Evolutionary conservation across 2,113 vertebrate species (phyloP), one percentile per base, ranked within the genome.

Genomic region (Lampris megalopsis): DNA sequence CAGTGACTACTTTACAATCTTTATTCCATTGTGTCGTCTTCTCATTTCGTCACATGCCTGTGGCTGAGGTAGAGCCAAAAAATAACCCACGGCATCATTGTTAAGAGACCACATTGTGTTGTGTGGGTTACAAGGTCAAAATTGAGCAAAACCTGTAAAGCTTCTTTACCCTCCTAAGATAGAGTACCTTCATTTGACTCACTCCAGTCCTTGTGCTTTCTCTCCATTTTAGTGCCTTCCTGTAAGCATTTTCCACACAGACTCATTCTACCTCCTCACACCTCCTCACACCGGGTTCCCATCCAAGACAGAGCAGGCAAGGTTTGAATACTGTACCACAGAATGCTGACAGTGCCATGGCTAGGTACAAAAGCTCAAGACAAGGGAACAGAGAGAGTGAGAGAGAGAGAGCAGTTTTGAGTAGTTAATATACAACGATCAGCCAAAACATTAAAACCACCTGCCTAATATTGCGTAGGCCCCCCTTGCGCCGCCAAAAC

Each of bases 141-240:
- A 77, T 80, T 80, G 75, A 86, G 84, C 60, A 85, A 70, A 82
- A 79, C 71, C 81, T 75, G 37, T 75, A 89, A 24, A 83, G 88
- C 78, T 82, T 77, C 79, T 59, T 47, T 85, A 87, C 75, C 81
- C 72, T 82, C 72, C 59, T 75, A 91, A 92, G 88, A 93, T 89
- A 78, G 85, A 93, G 85, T 81, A 75, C 88, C 91, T 92, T 93
- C 86, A 91, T 92, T 93, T 91, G 78, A 83, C 67, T 85, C 76
- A 90, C 89, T 88, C 59, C 80, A 85, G 88, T 88, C 86, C 83
- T 88, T 79, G 75, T 92, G 91, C 89, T 88, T 91, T 91, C 84
- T 86, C 81, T 77, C 80, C 79, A 74, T 89, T 91, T 92, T 93
- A 93, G 91, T 91, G 88, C 89, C 82, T 84, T 24, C 90, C 75